A percentile compares a stretch with the other conserved stretches of the same genome.
Conservation (phyloP, 1,140 invertebrate species). For the Drosophila sechellia region DNA sequence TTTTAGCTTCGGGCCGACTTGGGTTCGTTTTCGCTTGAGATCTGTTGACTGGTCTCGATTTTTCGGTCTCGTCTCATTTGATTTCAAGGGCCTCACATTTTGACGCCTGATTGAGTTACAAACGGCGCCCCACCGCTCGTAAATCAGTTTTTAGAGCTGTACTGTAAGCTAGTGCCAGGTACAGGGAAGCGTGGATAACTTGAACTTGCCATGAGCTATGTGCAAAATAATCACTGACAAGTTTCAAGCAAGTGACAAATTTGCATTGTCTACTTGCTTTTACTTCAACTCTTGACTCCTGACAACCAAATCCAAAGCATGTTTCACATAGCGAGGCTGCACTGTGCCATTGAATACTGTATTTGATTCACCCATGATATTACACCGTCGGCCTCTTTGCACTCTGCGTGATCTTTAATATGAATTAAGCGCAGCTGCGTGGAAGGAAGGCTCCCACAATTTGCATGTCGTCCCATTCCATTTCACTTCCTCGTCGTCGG, state of each 20-base stretch:
- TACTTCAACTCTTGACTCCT: too few species aligned
- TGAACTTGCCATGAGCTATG: background rate
- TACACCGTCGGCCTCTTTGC: slow-evolving; percentile 35
- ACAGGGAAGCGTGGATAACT: slow-evolving; percentile 6
- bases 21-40: slow-evolving; percentile 16
- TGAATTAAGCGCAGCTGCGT: slow-evolving; percentile 45
- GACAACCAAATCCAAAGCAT: too few species aligned
- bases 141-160: slow-evolving; percentile 34
- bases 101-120: slow-evolving; percentile 82
- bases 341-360: slow-evolving; percentile 18
- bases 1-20: slow-evolving; percentile 19
- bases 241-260: too few species aligned
- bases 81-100: slow-evolving; percentile 74
- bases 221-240: too few species aligned
- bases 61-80: slow-evolving; percentile 60
- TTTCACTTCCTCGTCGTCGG: slow-evolving; percentile 26
- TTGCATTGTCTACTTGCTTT: too few species aligned
- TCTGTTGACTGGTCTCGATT: slow-evolving; percentile 50
- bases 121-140: slow-evolving; percentile 36
- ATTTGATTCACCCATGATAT: slow-evolving; percentile 9
- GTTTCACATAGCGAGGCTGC: background rate
- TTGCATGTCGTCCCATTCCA: slow-evolving; percentile 39
- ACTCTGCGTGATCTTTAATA: slow-evolving; percentile 52
- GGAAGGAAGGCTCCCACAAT: slow-evolving; percentile 38
- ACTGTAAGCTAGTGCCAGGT: slow-evolving; percentile 28